Base-by-base conservation (phyloP, 2,888 invertebrate genomes). In the Tipula vernalis region DNA sequence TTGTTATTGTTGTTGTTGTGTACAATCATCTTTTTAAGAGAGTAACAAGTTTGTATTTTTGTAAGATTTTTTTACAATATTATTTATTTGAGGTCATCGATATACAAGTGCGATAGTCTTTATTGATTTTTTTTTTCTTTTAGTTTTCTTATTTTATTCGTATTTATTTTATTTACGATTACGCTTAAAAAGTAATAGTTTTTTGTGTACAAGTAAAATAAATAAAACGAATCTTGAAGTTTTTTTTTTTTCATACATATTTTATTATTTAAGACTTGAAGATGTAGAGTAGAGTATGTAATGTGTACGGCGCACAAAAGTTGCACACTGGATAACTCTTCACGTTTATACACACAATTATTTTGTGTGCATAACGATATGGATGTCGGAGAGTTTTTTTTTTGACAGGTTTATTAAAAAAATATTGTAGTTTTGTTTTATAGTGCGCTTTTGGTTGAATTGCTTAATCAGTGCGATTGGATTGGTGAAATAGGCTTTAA, bases 11-110 rank as follows among this genome's bases (percentile, higher is more conserved):
- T 28, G 71, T 28, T 71, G 71, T 28, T 28, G 18, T 28, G 18
- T 71, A 71, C 71, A 71, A 71, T 71, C 71, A 71, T 71, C 71
- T 18, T 71, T 57, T 57, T 57, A 57, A 28, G 71, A 71, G 71
- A 71, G 71, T 71, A 71, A 71, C 71, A 71, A 71, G 71, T 71
- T 71, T 71, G 71, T 71, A 71, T 71, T 71, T 71, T 71, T 10
- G 15, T 15, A 39, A 39, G 6, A 39, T 6, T 15, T 28, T n/a
- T 71, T 71, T 71, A 71, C 71, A 71, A 28, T 71, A 71, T 71
- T 71, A 71, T 71, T 71, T 71, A 71, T 71, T 71, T 71, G 71
- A 71, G 71, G 71, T 71, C 71, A 71, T 71, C 71, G 71, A 71
- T 71, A 71, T 71, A 71, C 71, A 71, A 71, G 71, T 71, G 71